A percentile compares a stretch with the other conserved stretches of the same genome.
Evolutionary conservation across 2,888 invertebrate species (phyloP).

Genomic region (Dynastes tityus): DNA sequence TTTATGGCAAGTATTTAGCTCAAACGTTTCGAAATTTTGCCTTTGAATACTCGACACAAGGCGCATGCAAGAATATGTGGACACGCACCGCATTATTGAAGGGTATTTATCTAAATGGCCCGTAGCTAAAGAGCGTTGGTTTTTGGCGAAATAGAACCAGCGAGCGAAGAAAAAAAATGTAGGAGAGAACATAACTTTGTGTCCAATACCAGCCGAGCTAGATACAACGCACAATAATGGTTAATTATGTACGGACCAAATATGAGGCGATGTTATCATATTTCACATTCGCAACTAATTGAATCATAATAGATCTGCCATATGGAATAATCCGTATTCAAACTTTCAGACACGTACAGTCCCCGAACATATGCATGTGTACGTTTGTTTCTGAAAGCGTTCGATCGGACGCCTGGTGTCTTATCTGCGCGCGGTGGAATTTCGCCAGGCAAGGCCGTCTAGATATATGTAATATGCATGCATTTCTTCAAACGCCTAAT

Average conservation of each 20-base stretch:
- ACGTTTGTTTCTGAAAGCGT: background rate
- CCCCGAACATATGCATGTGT: background rate
- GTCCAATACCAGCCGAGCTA: background rate
- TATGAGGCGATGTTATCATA: slow-evolving; percentile 9
- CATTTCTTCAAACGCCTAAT: slow-evolving; percentile 36
- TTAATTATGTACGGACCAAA: slow-evolving; percentile 14
- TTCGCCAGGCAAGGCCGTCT: slow-evolving; percentile 13
- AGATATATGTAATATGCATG: background rate
- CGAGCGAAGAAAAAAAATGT: no score
- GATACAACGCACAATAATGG: slow-evolving; percentile 9
- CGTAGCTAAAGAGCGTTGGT: slow-evolving; percentile 11
- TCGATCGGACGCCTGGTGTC: background rate
- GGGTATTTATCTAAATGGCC: slow-evolving; percentile 11
- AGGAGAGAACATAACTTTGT: background rate
- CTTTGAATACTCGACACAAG: background rate
- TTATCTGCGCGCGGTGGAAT: slow-evolving; percentile 2
- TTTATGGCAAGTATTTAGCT: slow-evolving; percentile 19
- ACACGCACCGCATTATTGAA: slow-evolving; percentile 3
- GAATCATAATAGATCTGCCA: slow-evolving; percentile 3
- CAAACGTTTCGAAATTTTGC: slow-evolving; percentile 15
- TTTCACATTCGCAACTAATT: slow-evolving; percentile 13
- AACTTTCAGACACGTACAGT: no score
- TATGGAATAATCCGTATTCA: no score
- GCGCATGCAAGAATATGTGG: background rate
- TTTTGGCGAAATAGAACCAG: background rate